phyloP scores from a whole-genome alignment of 2,888 invertebrate species.

The Creontiades dilutus region DNA sequence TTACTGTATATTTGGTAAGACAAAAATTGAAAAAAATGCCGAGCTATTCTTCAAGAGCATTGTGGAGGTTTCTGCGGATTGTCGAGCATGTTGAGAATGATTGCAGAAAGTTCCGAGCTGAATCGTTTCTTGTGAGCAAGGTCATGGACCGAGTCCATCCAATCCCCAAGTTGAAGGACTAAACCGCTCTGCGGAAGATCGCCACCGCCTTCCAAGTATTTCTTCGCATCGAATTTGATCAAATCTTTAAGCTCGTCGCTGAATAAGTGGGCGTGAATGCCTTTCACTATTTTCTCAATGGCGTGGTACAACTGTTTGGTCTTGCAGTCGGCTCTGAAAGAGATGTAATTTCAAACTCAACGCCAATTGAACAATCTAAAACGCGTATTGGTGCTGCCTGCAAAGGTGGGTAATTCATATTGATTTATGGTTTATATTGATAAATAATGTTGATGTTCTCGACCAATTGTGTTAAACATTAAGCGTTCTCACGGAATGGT shows the following conservation, averaged over 20 bases:
- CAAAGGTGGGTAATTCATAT: too few relatives aligned
- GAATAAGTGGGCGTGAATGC: slow-evolving; percentile 3
- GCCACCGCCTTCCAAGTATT: neutral
- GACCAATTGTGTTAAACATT: too few relatives aligned
- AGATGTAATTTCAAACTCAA: neutral
- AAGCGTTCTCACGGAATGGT: too few relatives aligned
- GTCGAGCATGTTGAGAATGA: slow-evolving; percentile 10
- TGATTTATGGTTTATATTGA: too few relatives aligned
- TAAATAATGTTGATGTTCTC: too few relatives aligned
- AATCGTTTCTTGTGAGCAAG: slow-evolving; percentile 30
- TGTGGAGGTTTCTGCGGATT: too few relatives aligned
- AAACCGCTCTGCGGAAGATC: neutral
- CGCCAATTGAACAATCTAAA: too few relatives aligned
- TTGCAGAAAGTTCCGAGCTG: slow-evolving; percentile 48
- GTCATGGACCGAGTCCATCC: slow-evolving; percentile 20
- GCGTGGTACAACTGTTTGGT: slow-evolving; percentile 62
- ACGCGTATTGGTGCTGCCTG: too few relatives aligned
- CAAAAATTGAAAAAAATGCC: too few relatives aligned
- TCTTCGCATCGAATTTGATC: neutral
- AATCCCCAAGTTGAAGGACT: slow-evolving; percentile 24
- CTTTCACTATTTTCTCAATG: slow-evolving; percentile 51
- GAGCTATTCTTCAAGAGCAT: too few relatives aligned
- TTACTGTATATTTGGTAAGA: too few relatives aligned
- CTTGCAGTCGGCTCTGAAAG: slow-evolving; percentile 54
- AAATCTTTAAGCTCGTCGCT: neutral